Conservation (phyloP, 2,888 invertebrate genomes). For the Arge pagana region DNA sequence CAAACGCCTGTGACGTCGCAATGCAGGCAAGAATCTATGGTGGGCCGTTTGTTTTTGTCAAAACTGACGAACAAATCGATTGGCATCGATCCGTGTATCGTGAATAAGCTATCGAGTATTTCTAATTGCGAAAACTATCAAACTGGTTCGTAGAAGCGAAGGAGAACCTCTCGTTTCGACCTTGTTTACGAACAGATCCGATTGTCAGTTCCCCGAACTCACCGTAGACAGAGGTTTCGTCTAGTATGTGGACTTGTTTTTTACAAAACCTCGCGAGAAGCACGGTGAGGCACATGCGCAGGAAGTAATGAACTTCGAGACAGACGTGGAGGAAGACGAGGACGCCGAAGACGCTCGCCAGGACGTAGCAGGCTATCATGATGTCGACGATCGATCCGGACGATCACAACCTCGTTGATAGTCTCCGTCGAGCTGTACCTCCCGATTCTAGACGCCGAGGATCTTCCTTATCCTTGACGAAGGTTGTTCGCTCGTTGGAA, state of each 20-base stretch:
- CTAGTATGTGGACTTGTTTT: conserved; percentile 67
- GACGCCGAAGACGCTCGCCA: conserved; percentile 53
- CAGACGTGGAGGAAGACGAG: conserved; percentile 65
- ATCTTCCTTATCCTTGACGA: conserved; percentile 5
- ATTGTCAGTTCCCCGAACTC: no score
- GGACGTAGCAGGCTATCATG: conserved; percentile 54
- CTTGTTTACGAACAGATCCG: no score
- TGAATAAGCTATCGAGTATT: no score
- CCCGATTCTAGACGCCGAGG: background rate
- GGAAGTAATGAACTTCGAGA: conserved; percentile 76
- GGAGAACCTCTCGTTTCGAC: no score
- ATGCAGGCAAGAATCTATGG: no score
- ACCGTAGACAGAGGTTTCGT: conserved; percentile 73
- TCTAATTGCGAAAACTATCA: no score
- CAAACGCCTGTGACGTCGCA: no score
- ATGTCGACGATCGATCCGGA: conserved; percentile 17
- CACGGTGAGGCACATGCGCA: conserved; percentile 71
- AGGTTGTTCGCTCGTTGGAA: conserved; percentile 12
- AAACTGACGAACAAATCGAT: no score
- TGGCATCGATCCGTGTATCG: no score
- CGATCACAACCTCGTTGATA: no score
- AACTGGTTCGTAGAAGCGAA: no score
- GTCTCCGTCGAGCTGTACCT: background rate
- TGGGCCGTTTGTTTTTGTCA: no score
- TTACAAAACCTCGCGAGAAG: conserved; percentile 69